Evolutionary conservation across 1,140 invertebrate genomes (phyloP).

Genomic region (Drosophila serrata): DNA sequence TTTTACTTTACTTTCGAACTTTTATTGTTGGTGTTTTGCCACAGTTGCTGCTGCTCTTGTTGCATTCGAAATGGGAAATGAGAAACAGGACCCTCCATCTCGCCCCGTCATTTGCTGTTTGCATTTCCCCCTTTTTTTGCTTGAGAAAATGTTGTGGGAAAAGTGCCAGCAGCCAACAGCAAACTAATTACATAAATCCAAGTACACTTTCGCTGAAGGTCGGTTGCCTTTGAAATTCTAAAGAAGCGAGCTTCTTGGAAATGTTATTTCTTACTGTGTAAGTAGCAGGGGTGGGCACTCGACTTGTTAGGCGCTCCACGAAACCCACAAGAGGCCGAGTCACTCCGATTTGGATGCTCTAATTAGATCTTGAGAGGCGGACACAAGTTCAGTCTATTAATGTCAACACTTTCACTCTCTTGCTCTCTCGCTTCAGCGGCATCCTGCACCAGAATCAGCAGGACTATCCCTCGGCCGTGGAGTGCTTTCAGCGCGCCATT

Average conservation of each 20-base stretch:
- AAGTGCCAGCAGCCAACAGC: conserved; percentile 26
- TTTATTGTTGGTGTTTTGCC: conserved; percentile 39
- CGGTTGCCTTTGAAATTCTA: neutral
- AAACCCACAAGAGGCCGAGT: conserved; percentile 29
- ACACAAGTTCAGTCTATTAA: conserved; percentile 77
- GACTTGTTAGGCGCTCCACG: conserved; percentile 33
- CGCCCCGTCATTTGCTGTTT: conserved; percentile 2
- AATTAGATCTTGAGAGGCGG: conserved; percentile 62
- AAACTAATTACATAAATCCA: conserved; percentile 69
- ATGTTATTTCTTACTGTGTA: conserved; percentile 15
- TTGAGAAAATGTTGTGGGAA: conserved; percentile 5
- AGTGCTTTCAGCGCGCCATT: conserved; percentile 96
- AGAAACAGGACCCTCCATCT: neutral
- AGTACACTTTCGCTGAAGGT: conserved; percentile 13
- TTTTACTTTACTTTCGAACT: conserved; percentile 45
- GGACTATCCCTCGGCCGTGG: conserved; percentile 94
- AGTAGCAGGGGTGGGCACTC: conserved; percentile 29
- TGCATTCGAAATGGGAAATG: conserved; percentile 26
- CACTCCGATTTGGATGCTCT: conserved; percentile 48
- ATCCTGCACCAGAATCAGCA: conserved; percentile 96
- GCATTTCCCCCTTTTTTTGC: conserved; percentile 8
- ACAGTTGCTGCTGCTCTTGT: conserved; percentile 14
- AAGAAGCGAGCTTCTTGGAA: neutral
- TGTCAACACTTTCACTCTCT: conserved; percentile 66
- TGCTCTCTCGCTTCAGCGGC: conserved; percentile 91